These are phyloP conservation scores for Proisotoma minuta DNA, from an alignment of 2,888 invertebrate genomes.

Conservation along the genomic window DNA sequence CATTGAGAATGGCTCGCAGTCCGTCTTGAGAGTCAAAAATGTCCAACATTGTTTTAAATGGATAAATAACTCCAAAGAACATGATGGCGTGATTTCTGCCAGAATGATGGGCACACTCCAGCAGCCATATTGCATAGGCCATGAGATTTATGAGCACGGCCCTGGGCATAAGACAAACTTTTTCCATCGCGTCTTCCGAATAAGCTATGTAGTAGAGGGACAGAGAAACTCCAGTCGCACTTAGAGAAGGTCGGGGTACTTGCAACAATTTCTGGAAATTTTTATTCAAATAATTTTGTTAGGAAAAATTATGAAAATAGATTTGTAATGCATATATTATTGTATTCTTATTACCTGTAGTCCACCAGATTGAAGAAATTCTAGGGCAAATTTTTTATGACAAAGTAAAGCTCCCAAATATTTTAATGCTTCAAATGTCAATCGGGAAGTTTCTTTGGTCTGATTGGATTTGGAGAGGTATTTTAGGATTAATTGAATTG, in stretches of 20 bases:
- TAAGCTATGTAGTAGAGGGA: conserved; percentile 95
- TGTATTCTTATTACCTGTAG: conserved; percentile 67
- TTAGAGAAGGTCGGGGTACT: conserved; percentile 88
- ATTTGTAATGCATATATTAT: background rate
- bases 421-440: conserved; percentile 94
- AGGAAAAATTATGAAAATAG: background rate
- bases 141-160: conserved; percentile 57
- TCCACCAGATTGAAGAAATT: conserved; percentile 86
- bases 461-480: conserved; percentile 79
- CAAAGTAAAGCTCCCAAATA: conserved; percentile 90
- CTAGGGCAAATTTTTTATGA: conserved; percentile 96
- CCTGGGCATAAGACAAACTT: conserved; percentile 80
- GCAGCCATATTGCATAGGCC: conserved; percentile 86
- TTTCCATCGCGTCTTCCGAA: conserved; percentile 96
- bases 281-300: background rate
- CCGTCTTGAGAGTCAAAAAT: conserved; percentile 95
- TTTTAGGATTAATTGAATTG: conserved; percentile 79
- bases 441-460: conserved; percentile 74
- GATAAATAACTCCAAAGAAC: conserved; percentile 94
- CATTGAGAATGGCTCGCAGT: conserved; percentile 85
- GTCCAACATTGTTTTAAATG: conserved; percentile 85
- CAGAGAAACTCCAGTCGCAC: conserved; percentile 92
- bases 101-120: conserved; percentile 95
- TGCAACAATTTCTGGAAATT: conserved; percentile 67
- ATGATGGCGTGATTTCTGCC: conserved; percentile 96